phyloP scores from a whole-genome alignment of 2,113 vertebrate genomes.

The Uria aalge region DNA sequence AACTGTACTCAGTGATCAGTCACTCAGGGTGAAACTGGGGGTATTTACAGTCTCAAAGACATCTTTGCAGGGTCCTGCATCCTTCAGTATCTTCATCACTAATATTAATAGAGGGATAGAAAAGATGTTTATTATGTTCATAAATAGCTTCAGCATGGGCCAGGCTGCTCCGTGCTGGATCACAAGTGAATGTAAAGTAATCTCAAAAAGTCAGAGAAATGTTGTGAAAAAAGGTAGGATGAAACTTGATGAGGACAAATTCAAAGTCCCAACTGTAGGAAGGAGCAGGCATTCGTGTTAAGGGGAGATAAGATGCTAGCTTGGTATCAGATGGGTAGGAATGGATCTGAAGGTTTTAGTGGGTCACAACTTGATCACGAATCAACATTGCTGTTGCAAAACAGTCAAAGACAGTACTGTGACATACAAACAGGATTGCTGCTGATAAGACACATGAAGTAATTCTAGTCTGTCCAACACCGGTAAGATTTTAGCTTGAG shows the following conservation, averaged over 20 bases:
- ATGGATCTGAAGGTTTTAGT: background rate
- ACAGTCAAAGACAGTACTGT: background rate
- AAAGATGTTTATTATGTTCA: background rate
- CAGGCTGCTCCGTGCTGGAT: background rate
- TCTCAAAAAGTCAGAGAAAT: background rate
- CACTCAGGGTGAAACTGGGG: accelerated
- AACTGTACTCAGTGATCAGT: background rate
- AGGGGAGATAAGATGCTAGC: background rate
- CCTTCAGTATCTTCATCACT: background rate
- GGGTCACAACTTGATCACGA: background rate
- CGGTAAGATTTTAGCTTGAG: background rate
- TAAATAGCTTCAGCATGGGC: background rate
- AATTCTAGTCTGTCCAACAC: background rate
- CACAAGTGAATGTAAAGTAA: background rate
- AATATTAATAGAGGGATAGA: background rate
- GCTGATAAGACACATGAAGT: background rate
- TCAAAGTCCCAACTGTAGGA: background rate
- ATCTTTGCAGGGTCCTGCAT: background rate
- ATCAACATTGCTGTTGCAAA: background rate
- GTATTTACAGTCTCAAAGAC: background rate
- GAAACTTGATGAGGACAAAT: background rate
- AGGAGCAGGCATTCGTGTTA: background rate
- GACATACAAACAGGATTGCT: background rate
- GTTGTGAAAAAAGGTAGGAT: background rate
- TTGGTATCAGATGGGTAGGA: background rate